Evolutionary conservation across 2,113 vertebrate species (phyloP).

Genomic region (Sinocyclocheilus anophthalmus): DNA sequence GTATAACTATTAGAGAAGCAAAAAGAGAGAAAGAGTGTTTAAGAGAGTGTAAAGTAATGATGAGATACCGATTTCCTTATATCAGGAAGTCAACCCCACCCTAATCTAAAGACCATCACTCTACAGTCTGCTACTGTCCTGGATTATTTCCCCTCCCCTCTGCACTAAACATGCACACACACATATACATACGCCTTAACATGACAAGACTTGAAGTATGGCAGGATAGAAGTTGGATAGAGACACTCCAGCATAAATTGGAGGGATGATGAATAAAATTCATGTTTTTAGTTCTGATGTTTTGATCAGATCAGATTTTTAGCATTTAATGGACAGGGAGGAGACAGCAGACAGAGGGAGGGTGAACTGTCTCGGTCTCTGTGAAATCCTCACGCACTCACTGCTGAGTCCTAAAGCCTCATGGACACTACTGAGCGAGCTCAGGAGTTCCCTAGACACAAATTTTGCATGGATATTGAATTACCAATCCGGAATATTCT

Average conservation of each 20-base stretch:
- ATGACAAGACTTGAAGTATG: not conserved
- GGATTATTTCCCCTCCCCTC: slow-evolving; percentile 65
- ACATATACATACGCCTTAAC: slow-evolving; percentile 18
- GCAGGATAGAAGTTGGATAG: not conserved
- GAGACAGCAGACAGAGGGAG: slow-evolving; percentile 23
- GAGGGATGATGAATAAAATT: not conserved
- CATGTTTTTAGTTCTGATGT: not conserved
- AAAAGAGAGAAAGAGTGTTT: not conserved
- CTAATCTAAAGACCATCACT: slow-evolving; percentile 66
- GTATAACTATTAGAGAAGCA: too few species aligned
- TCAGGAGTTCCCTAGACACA: not conserved
- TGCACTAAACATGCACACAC: not conserved
- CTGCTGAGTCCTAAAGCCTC: not conserved
- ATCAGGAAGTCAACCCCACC: slow-evolving; percentile 62
- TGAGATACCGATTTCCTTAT: not conserved
- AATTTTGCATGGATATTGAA: slow-evolving; percentile 15
- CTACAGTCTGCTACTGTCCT: slow-evolving; percentile 61
- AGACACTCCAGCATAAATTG: not conserved
- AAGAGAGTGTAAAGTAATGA: not conserved
- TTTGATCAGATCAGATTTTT: slow-evolving; percentile 13
- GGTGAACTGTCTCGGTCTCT: slow-evolving; percentile 5
- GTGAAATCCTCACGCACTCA: slow-evolving; percentile 18
- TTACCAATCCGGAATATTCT: not conserved
- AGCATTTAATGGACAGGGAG: slow-evolving; percentile 24
- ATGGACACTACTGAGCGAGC: not conserved